Base-by-base conservation (phyloP, 64 coral and sea anemone genomes). In the Platygyra sinensis region DNA sequence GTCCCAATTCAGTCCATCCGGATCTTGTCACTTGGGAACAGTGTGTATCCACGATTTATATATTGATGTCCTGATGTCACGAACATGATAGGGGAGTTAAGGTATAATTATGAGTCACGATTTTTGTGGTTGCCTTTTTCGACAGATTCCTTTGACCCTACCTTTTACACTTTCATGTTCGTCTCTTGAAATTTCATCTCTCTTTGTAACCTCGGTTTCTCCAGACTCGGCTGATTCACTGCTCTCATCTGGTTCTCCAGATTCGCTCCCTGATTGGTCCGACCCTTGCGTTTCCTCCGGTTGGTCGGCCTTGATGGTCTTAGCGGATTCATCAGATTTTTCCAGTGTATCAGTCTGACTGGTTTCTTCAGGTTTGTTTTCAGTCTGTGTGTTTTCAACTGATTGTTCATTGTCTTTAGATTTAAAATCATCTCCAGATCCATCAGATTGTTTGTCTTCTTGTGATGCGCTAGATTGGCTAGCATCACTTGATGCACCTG, bases 181-280 rank as follows among this genome's bases (percentile, higher is more conserved):
- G 20, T 90, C 89, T 74, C 67, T 77, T 31, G 67, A 46, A 60
- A 90, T 90, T 60, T 90, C 57, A 38, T 61, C 72, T 50, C 78
- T 65, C 51, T 82, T 90, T 82, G 18, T 51, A 13, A 82, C 46
- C 14, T 30, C 59, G 31, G 24, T 90, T 42, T 64, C 28, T 60
- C 52, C 77, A 64, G 86, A 81, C 8, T 69, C n/a, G n/a, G 65
- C 65, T 28, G 65, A 29, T 69, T 69, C 65, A 25, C 24, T 60
- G 0, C 38, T 52, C 25, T 52, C 61, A 20, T 46, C 30, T 60
- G 72, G 63, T 60, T 74, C 54, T 24, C 67, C 32, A 17, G 67
- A 62, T 1, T 62, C 30, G 19, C 80, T 33, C n/a, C 88, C 88
- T 22, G 77, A 73, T 57, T 90, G 62, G 52, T 73, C 77, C 17